Percentiles rank a stretch among this genome's conserved stretches.
phyloP scores from a whole-genome alignment of 2,113 vertebrate genomes.

The Pagrus major region DNA sequence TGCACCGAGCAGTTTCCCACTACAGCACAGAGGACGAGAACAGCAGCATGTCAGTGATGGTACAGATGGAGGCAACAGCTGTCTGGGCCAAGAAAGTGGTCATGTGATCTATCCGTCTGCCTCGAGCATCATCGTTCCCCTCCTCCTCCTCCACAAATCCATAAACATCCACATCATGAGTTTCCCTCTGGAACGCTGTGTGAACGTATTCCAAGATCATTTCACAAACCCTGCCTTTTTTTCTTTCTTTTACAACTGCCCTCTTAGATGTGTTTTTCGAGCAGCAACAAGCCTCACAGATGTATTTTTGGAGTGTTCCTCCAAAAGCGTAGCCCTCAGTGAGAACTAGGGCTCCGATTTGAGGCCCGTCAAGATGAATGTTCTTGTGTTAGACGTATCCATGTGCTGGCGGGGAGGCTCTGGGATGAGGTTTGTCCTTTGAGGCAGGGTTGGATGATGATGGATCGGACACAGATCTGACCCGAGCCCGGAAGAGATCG shows the following conservation, averaged over 20 bases:
- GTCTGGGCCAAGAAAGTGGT: constrained; percentile 48
- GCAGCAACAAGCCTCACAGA: constrained; percentile 33
- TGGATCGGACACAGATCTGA: constrained; percentile 61
- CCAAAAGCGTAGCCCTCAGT: constrained; percentile 51
- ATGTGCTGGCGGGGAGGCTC: constrained; percentile 35
- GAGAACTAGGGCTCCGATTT: constrained; percentile 43
- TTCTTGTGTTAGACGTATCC: constrained; percentile 53
- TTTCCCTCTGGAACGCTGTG: constrained; percentile 32
- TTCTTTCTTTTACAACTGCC: constrained; percentile 14
- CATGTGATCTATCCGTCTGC: constrained; percentile 51
- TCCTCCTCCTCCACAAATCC: constrained; percentile 61
- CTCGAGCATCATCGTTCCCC: constrained; percentile 45
- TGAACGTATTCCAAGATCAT: constrained; percentile 49
- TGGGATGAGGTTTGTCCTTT: constrained; percentile 59
- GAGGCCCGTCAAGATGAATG: constrained; percentile 62
- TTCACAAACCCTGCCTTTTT: not conserved
- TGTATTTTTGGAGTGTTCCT: constrained; percentile 56
- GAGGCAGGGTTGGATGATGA: constrained; percentile 61
- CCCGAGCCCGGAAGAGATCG: constrained; percentile 37
- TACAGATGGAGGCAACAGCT: constrained; percentile 70
- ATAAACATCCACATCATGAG: constrained; percentile 28
- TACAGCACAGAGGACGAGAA: constrained; percentile 3
- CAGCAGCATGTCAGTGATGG: constrained; percentile 43
- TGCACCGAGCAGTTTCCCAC: not conserved
- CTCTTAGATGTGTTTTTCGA: constrained; percentile 25